Percentiles rank a stretch among this genome's conserved stretches.
Evolutionary conservation across 2,888 invertebrate species (phyloP).

Genomic region (Pristionchus exspectatus): DNA sequence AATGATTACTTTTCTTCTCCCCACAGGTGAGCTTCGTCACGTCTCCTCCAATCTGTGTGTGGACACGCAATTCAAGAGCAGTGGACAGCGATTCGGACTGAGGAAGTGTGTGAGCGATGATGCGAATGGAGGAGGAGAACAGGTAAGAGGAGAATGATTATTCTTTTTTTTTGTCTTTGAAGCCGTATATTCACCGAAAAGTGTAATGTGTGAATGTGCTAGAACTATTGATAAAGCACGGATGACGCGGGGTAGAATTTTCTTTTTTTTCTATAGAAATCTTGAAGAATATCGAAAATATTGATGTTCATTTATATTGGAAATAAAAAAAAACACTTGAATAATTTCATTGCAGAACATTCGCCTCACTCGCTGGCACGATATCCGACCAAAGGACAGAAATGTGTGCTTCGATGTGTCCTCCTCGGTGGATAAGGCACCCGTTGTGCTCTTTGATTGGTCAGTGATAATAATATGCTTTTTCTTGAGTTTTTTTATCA

Average conservation of each 20-base stretch:
- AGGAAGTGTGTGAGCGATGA: conserved; percentile 73
- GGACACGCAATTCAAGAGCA: conserved; percentile 77
- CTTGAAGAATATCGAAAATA: no score
- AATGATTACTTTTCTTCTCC: background rate
- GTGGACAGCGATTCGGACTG: conserved; percentile 74
- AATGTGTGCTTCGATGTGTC: conserved; percentile 91
- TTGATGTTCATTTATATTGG: no score
- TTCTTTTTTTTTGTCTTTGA: background rate
- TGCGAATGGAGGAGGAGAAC: conserved; percentile 74
- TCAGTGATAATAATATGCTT: conserved; percentile 51
- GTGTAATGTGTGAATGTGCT: no score
- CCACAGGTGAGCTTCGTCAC: conserved; percentile 77
- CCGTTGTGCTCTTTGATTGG: conserved; percentile 89
- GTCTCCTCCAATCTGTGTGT: conserved; percentile 79
- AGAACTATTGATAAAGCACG: no score
- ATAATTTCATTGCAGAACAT: conserved; percentile 49
- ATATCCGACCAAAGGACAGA: conserved; percentile 86
- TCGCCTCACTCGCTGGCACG: conserved; percentile 82
- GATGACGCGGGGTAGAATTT: no score
- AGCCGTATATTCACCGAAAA: no score
- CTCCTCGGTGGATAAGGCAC: conserved; percentile 85
- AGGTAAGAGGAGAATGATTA: conserved; percentile 59
- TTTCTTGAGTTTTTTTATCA: background rate
- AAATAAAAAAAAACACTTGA: no score
- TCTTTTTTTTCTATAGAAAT: no score